phyloP scores from a whole-genome alignment of 2,797 vertebrate species.

The Avahi laniger region DNA sequence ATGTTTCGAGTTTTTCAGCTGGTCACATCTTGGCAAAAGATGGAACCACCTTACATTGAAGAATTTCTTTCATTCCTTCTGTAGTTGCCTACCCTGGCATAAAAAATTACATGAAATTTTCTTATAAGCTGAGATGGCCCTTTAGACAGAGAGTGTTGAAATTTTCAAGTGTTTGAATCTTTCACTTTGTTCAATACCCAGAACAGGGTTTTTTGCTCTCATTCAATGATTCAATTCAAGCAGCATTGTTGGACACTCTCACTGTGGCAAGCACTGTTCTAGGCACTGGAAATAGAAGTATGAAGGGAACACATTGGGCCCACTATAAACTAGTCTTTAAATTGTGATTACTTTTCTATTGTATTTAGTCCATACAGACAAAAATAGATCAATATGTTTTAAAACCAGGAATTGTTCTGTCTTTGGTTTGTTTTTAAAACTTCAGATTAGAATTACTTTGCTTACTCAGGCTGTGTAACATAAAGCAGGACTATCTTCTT shows the following conservation, averaged over 20 bases:
- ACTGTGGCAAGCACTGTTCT: not conserved
- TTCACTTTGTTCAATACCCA: not conserved
- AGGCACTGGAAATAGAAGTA: not conserved
- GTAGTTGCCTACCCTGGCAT: constrained; percentile 2
- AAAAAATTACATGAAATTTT: constrained; percentile 25
- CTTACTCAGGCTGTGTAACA: not conserved
- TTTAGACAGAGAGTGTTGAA: not conserved
- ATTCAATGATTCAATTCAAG: not conserved
- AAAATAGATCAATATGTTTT: not conserved
- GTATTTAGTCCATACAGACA: not conserved
- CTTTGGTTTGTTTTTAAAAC: constrained; percentile 34
- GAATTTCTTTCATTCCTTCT: constrained; percentile 52
- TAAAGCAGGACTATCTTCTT: not conserved
- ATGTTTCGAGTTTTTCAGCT: constrained; percentile 88
- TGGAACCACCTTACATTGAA: constrained; percentile 4
- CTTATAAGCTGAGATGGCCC: not conserved
- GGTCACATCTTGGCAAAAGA: constrained; percentile 89
- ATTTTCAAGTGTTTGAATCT: not conserved
- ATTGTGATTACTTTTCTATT: not conserved
- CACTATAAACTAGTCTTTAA: not conserved
- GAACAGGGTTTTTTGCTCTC: not conserved
- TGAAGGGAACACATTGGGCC: not conserved
- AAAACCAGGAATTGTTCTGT: not conserved
- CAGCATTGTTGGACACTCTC: not conserved
- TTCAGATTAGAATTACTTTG: not conserved